Conservation (phyloP, 2,888 invertebrate species). For the Epirrita christyi region DNA sequence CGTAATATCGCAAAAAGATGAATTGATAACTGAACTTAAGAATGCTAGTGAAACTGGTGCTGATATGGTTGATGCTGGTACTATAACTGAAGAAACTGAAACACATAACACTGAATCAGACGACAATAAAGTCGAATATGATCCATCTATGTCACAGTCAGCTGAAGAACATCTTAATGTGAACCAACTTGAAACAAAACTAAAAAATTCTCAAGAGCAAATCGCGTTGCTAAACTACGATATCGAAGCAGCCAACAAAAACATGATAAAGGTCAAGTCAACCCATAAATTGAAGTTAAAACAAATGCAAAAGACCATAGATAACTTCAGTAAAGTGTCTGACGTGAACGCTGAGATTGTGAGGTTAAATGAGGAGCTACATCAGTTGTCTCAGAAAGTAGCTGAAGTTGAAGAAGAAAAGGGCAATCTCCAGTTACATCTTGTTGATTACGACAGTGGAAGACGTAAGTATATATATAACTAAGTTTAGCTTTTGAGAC, state of each 20-base stretch:
- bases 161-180: constrained; percentile 38
- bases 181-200: constrained; percentile 69
- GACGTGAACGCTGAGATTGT: constrained; percentile 88
- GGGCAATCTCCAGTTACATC: constrained; percentile 94
- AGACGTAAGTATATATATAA: constrained; percentile 78
- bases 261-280: constrained; percentile 90
- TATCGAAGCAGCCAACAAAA: constrained; percentile 90
- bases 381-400: constrained; percentile 89
- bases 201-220: constrained; percentile 73
- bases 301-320: constrained; percentile 90
- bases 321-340: constrained; percentile 87
- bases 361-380: constrained; percentile 86
- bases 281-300: constrained; percentile 89
- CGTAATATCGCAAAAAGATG: constrained; percentile 73
- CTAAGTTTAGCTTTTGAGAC: too few relatives aligned
- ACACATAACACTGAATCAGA: constrained; percentile 25
- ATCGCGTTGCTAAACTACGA: constrained; percentile 86
- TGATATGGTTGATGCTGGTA: constrained; percentile 55
- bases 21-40: constrained; percentile 66
- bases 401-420: constrained; percentile 96
- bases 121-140: constrained; percentile 18
- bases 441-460: constrained; percentile 91
- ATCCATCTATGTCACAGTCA: constrained; percentile 28
- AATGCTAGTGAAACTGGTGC: constrained; percentile 39
- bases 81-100: constrained; percentile 50